Base-by-base conservation (phyloP, 2,797 vertebrate species). In the Sitta carolinensis region DNA sequence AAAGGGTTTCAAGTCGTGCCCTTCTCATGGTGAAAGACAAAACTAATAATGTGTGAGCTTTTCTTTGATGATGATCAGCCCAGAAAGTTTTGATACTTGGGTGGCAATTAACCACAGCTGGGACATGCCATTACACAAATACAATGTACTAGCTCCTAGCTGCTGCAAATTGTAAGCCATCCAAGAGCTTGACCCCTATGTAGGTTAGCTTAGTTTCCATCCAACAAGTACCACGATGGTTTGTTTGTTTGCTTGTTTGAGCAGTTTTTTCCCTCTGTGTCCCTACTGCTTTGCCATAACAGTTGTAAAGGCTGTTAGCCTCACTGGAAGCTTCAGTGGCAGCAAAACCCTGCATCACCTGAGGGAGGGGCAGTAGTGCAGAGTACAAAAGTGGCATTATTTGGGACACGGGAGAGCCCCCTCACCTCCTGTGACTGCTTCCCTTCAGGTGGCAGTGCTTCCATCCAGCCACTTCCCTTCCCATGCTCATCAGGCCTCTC, bases 401-500 rank as follows among this genome's bases (percentile, higher is more conserved):
- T 32, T 45, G 79, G 48, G 75, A 55, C 17, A 55, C 0, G 0
- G 64, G 59, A 73, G 51, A 77, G 14, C 61, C 32, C 4, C 3
- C 1, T 30, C 4, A 6, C 26, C 59, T 74, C 38, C 72, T 50
- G 18, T 7, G 4, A 42, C 72, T 11, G 2, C 43, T 66, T 87
- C 74, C 25, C 68, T 63, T 73, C 16, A 0, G 80, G 82, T 77
- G 61, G 69, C 74, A 85, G 29, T 21, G 40, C 70, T 82, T 64
- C 66, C 59, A 75, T 5, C 29, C 59, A 61, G 57, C 21, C 50
- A 18, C n/a, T 74, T 92, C 59, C 54, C 47, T 63, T 63, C 21
- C 48, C 51, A 57, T 74, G 40, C 78, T 94, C 91, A 75, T 90
- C 92, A 85, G 90, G 32, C 61, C 57, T 66, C 92, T 84, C 90